Conservation (phyloP, 2,797 vertebrate genomes). For the Phataginus tricuspis region DNA sequence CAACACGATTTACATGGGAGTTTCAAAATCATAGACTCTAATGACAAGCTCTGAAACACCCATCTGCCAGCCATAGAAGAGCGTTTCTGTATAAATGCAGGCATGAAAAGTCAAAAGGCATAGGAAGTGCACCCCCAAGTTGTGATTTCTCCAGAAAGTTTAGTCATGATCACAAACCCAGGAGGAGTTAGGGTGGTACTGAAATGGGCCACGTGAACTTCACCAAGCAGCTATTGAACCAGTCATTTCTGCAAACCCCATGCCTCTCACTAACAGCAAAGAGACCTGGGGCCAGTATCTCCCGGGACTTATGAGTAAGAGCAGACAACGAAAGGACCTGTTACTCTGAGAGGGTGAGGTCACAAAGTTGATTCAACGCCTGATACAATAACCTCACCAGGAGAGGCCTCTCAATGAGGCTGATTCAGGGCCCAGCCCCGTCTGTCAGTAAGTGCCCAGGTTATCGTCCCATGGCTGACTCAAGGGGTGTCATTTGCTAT, state of each 20-base stretch:
- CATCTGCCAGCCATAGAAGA: background rate
- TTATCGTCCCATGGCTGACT: slow-evolving; percentile 40
- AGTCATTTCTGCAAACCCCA: background rate
- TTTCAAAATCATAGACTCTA: slow-evolving; percentile 21
- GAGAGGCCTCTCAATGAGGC: background rate
- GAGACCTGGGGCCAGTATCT: background rate
- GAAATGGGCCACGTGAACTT: background rate
- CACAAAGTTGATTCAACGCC: background rate
- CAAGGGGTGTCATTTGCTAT: slow-evolving; percentile 44
- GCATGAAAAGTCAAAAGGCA: background rate
- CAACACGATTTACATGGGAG: background rate
- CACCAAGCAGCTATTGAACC: background rate
- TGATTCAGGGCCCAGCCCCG: slow-evolving; percentile 65
- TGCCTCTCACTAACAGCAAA: background rate
- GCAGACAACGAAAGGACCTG: background rate
- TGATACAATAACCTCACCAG: background rate
- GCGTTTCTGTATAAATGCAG: background rate
- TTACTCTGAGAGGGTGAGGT: slow-evolving; percentile 34
- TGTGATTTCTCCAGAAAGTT: slow-evolving; percentile 29
- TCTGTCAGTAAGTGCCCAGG: background rate
- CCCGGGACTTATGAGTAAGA: background rate
- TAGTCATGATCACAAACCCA: background rate
- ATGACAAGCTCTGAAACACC: background rate
- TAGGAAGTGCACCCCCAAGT: background rate
- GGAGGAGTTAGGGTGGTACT: background rate